These are phyloP conservation scores for Spisula subtruncata DNA, from an alignment of 2,888 invertebrate species.

Conservation along the genomic window DNA sequence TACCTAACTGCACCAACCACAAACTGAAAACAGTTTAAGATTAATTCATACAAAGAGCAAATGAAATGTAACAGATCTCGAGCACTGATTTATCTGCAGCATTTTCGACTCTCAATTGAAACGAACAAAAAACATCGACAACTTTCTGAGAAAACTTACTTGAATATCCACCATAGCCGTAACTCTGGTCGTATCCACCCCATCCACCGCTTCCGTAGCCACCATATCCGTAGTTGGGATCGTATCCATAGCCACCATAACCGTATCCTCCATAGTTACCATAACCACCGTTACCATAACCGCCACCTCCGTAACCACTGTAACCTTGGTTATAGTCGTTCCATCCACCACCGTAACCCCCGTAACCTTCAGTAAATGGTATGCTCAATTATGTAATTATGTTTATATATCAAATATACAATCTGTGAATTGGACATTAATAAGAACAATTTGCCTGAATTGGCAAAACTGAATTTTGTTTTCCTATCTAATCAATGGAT, in stretches of 20 bases:
- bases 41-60: no score
- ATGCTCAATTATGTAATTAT: no score
- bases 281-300: slow-evolving; percentile 57
- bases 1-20: no score
- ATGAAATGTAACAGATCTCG: no score
- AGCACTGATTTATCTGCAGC: no score
- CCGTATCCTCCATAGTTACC: slow-evolving; percentile 71
- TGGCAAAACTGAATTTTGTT: no score
- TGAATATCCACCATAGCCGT: slow-evolving; percentile 48
- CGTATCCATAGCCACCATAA: slow-evolving; percentile 90
- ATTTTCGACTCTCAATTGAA: no score
- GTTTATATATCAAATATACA: no score
- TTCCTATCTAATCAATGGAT: no score
- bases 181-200: slow-evolving; percentile 73
- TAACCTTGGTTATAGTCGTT: slow-evolving; percentile 66
- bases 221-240: slow-evolving; percentile 73
- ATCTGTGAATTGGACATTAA: no score
- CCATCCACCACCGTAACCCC: slow-evolving; percentile 55
- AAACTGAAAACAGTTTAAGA: no score
- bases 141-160: background rate
- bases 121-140: background rate
- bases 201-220: slow-evolving; percentile 83
- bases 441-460: no score
- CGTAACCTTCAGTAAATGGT: slow-evolving; percentile 49
- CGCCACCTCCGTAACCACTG: slow-evolving; percentile 53